A percentile compares a stretch with the other conserved stretches of the same genome.
phyloP scores from a whole-genome alignment of 2,797 vertebrate species.

The Sebastes jordani region DNA sequence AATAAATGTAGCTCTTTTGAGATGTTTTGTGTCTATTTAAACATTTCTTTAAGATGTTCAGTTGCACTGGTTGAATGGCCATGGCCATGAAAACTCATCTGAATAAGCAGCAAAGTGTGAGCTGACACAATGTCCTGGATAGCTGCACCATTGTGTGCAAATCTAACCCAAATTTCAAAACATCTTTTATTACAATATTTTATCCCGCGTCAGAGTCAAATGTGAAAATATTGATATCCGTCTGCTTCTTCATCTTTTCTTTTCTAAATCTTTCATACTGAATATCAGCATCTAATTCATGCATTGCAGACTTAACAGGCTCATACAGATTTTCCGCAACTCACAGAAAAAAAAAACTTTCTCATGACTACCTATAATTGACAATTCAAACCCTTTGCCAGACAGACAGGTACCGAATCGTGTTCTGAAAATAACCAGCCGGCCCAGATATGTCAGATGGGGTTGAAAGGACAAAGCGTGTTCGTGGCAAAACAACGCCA shows the following conservation, averaged over 20 bases:
- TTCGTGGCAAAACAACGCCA: constrained; percentile 53
- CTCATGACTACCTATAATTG: constrained; percentile 27
- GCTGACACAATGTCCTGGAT: neutral
- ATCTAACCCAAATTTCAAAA: neutral
- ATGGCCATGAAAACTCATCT: neutral
- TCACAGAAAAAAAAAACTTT: neutral
- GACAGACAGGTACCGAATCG: constrained; percentile 42
- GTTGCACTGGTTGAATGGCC: neutral
- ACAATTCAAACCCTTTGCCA: constrained; percentile 41
- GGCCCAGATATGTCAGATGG: constrained; percentile 69
- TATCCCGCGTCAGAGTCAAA: neutral
- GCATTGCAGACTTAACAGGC: neutral
- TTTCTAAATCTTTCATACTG: too few relatives aligned
- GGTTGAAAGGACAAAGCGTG: constrained; percentile 63
- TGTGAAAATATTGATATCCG: neutral
- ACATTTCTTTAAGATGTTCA: neutral
- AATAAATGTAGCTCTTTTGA: neutral
- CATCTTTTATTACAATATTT: neutral
- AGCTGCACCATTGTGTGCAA: neutral
- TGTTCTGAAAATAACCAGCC: constrained; percentile 64
- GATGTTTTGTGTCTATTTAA: neutral
- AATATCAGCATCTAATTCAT: too few relatives aligned
- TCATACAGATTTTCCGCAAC: neutral
- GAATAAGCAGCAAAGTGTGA: neutral
- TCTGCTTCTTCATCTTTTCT: neutral